Conservation (phyloP, 2,797 vertebrate genomes). For the Macropodus opercularis region DNA sequence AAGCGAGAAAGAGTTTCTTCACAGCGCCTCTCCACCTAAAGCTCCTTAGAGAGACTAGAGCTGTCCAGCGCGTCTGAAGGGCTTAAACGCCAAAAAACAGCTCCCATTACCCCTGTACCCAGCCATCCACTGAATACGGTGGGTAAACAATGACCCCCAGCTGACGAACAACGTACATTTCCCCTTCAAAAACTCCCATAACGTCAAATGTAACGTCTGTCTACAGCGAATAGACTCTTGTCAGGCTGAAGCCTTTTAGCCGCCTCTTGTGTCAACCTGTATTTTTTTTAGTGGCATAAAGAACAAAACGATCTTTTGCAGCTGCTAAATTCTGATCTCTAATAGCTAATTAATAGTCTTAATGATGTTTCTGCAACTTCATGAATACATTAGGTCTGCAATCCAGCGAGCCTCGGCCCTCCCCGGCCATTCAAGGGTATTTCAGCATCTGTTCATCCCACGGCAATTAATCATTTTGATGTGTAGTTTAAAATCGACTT, state of each 20-base stretch:
- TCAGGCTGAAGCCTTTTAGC: too few relatives aligned
- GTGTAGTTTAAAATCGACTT: constrained; percentile 95
- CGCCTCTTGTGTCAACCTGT: constrained; percentile 9
- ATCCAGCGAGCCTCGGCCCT: constrained; percentile 85
- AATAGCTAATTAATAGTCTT: constrained; percentile 86
- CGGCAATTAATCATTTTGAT: constrained; percentile 99
- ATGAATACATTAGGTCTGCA: constrained; percentile 89
- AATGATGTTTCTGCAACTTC: constrained; percentile 90
- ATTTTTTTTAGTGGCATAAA: constrained; percentile 13
- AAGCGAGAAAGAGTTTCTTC: constrained; percentile 95
- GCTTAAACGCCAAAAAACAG: constrained; percentile 82
- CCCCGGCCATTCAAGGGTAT: constrained; percentile 89
- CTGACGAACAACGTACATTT: constrained; percentile 5
- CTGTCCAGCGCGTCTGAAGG: constrained; percentile 90
- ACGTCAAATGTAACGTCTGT: too few relatives aligned
- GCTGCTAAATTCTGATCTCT: constrained; percentile 56
- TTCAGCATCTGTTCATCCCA: constrained; percentile 95
- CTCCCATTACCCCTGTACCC: constrained; percentile 74
- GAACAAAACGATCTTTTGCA: constrained; percentile 37
- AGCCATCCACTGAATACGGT: constrained; percentile 45
- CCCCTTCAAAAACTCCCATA: background rate
- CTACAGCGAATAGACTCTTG: background rate
- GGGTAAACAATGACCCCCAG: constrained; percentile 57
- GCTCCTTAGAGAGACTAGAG: constrained; percentile 89
- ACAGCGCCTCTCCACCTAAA: constrained; percentile 91